Base-by-base conservation (phyloP, 1,140 invertebrate species). In the Aphaenogaster rudis region DNA sequence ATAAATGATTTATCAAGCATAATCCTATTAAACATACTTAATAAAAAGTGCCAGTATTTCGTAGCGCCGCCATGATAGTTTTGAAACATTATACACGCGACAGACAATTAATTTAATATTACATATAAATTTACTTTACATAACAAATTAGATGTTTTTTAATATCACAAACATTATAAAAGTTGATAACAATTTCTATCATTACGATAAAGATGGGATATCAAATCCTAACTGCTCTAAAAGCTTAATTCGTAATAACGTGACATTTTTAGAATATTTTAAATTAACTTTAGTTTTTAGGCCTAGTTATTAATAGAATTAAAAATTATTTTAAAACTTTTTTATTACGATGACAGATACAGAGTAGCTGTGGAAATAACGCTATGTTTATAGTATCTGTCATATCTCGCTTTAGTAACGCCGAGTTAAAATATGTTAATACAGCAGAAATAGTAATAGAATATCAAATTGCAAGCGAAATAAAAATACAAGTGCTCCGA, bases 61-160 rank as follows among this genome's bases (percentile, higher is more conserved):
- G 36, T 15, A 15, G 36, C 15, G 17, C 5, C 11, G 6, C 11
- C 11, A 42, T 42, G 42, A 69, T 80, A 39, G 21, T 54, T 64
- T 61, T 48, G 3, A 17, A 61, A 33, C 15, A 33, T 63, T 63
- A 63, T 9, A 63, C 13, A 63, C 13, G 42, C 48, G 48, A 13
- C 13, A 7, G 15, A 45, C 48, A 67, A 33, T 74, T 42, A 11
- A 15, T 64, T 79, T 50, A 80, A 80, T 52, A 67, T 66, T 80
- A 28, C 28, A 28, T 28, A 28, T 28, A 50, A 64, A 67, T 66
- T 42, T 45, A 28, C n/a, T 21, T 21, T 21, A 2, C 4, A 3
- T 36, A 72, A 13, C 13, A 28, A 67, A 67, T 80, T 52, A 5
- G 1, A 79, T 11, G 6, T 52, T 67, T 36, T 67, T 28, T n/a